phyloP scores from a whole-genome alignment of 2,797 vertebrate genomes.

The Tapirus indicus region DNA sequence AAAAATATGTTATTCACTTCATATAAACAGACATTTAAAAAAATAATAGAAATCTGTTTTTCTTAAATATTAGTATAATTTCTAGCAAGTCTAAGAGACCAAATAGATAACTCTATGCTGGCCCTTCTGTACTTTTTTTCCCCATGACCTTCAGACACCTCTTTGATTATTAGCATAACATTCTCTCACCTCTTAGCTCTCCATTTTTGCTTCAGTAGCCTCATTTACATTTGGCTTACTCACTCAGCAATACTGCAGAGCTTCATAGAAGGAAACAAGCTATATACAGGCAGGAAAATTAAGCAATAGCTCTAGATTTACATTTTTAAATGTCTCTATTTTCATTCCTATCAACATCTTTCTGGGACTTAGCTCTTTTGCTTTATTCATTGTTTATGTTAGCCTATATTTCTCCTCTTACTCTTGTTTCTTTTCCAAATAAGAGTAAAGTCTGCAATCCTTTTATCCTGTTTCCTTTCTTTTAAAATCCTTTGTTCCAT shows the following conservation, averaged over 20 bases:
- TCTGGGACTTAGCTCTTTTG: background rate
- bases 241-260: background rate
- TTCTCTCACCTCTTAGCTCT: slow-evolving; percentile 39
- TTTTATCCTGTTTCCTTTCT: background rate
- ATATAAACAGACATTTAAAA: background rate
- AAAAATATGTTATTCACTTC: background rate
- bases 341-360: background rate
- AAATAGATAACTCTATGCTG: background rate
- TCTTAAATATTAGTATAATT: slow-evolving; percentile 11
- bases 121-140: background rate
- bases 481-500: background rate
- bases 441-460: slow-evolving; percentile 42
- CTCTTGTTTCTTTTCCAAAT: slow-evolving; percentile 59
- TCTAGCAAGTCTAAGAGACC: background rate
- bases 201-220: background rate
- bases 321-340: background rate
- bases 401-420: background rate
- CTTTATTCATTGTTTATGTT: background rate
- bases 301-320: background rate
- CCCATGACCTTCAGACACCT: slow-evolving; percentile 25
- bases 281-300: background rate
- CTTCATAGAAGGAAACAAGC: background rate
- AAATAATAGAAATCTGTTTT: background rate
- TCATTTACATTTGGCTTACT: slow-evolving; percentile 17
- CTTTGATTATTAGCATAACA: slow-evolving; percentile 46